These are phyloP conservation scores for Bubo scandiacus DNA, from an alignment of 2,113 vertebrate genomes.

Conservation along the genomic window DNA sequence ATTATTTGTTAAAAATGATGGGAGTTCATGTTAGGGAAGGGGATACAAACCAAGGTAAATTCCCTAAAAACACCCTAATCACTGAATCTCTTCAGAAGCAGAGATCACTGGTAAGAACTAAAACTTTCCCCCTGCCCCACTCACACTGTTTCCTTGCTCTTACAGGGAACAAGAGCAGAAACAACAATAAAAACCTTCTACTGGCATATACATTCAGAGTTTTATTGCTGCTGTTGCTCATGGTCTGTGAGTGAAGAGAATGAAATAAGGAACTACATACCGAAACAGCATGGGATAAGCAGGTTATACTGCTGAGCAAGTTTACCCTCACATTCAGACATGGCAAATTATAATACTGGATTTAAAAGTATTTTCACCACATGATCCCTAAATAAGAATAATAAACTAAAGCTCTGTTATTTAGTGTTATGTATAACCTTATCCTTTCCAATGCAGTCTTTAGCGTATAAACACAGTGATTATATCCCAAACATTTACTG, in stretches of 20 bases:
- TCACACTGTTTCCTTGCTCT: not conserved
- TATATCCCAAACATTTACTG: not conserved
- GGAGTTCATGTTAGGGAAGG: not conserved
- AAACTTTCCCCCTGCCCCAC: not conserved
- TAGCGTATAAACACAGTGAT: slow-evolving; percentile 12
- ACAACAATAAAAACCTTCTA: not conserved
- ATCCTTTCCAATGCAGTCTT: not conserved
- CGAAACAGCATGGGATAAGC: not conserved
- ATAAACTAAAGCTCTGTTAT: not conserved
- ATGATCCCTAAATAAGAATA: slow-evolving; percentile 22
- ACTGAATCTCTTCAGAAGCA: not conserved
- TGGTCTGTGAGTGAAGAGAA: not conserved
- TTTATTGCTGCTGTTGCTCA: not conserved
- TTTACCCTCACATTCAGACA: slow-evolving; percentile 16
- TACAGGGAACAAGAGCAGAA: not conserved
- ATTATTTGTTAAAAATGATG: not conserved
- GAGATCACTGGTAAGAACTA: not conserved
- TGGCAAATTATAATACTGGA: not conserved
- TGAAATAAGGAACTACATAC: not conserved
- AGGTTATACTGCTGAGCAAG: not conserved
- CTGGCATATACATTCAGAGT: not conserved
- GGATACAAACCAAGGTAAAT: not conserved
- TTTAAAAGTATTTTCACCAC: slow-evolving; percentile 1
- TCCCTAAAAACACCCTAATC: not conserved
- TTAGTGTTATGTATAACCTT: slow-evolving; percentile 1